Percentiles rank a stretch among this genome's conserved stretches.
Conservation (phyloP, 2,113 vertebrate species). For the Bubalus kerabau region DNA sequence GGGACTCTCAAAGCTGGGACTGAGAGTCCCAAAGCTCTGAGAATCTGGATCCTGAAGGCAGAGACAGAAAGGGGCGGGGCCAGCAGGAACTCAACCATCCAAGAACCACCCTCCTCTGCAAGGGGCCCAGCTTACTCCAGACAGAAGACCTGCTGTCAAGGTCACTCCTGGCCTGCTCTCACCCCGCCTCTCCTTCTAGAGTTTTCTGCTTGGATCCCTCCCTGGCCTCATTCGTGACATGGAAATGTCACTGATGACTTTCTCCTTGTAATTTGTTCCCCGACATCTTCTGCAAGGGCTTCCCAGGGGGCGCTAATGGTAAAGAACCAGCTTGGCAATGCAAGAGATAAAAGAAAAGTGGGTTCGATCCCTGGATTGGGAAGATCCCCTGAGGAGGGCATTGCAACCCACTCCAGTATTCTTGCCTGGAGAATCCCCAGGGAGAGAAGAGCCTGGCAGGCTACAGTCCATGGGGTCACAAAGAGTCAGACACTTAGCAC, state of each 20-base stretch:
- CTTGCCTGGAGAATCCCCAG: not conserved
- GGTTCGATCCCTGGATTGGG: not conserved
- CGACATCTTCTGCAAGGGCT: not conserved
- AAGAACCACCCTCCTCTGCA: not conserved
- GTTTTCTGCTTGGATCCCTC: not conserved
- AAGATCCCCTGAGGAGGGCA: not conserved
- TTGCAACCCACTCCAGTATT: not conserved
- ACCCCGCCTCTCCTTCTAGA: not conserved
- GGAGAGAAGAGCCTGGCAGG: not conserved
- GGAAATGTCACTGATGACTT: conserved; percentile 17
- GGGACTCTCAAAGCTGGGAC: no score
- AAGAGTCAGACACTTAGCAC: not conserved
- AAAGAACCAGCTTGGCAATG: not conserved
- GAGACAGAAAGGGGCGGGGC: fast-evolving
- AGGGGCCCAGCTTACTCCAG: not conserved
- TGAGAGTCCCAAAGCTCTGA: not conserved
- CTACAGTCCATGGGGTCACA: not conserved
- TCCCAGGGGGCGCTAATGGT: not conserved
- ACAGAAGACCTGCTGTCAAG: conserved; percentile 25
- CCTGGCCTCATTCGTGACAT: not conserved
- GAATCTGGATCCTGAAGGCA: not conserved
- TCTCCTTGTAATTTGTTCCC: not conserved
- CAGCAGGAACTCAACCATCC: not conserved
- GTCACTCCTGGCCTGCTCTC: conserved; percentile 35
- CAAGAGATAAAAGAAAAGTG: not conserved